A percentile compares a stretch with the other conserved stretches of the same genome.
Conservation (phyloP, 2,113 vertebrate genomes). For the Chlamydotis undulata region DNA sequence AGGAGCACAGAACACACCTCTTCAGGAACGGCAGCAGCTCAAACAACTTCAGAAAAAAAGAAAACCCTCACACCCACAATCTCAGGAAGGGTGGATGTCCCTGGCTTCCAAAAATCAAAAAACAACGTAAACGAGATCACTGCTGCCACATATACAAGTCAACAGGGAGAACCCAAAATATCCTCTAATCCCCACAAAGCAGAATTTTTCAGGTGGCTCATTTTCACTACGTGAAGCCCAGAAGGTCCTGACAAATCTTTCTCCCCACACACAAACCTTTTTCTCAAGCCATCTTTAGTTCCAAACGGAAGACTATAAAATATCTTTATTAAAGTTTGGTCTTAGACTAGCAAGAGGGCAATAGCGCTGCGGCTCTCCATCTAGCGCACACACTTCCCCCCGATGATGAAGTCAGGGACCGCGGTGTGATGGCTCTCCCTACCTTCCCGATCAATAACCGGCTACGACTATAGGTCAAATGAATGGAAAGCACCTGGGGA, state of each 20-base stretch:
- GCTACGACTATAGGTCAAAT: slow-evolving; percentile 44
- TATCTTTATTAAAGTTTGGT: neutral
- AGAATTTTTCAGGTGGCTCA: neutral
- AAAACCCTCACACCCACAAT: neutral
- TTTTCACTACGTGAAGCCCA: neutral
- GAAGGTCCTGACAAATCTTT: neutral
- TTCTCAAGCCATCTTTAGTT: neutral
- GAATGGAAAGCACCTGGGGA: slow-evolving; percentile 66
- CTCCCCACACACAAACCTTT: neutral
- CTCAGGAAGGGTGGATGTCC: neutral
- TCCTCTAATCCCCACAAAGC: neutral
- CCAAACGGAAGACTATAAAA: neutral
- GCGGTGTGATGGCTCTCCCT: neutral
- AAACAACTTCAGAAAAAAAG: neutral
- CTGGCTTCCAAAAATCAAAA: neutral
- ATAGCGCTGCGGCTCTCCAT: neutral
- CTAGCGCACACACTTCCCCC: neutral
- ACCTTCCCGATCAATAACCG: slow-evolving; percentile 30
- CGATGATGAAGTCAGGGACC: neutral
- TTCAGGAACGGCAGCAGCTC: slow-evolving; percentile 26
- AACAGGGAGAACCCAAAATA: neutral
- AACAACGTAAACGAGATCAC: neutral
- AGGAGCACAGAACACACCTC: slow-evolving; percentile 40
- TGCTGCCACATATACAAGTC: neutral
- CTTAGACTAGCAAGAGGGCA: neutral